phyloP scores from a whole-genome alignment of 2,797 vertebrate species.

The Emys orbicularis region DNA sequence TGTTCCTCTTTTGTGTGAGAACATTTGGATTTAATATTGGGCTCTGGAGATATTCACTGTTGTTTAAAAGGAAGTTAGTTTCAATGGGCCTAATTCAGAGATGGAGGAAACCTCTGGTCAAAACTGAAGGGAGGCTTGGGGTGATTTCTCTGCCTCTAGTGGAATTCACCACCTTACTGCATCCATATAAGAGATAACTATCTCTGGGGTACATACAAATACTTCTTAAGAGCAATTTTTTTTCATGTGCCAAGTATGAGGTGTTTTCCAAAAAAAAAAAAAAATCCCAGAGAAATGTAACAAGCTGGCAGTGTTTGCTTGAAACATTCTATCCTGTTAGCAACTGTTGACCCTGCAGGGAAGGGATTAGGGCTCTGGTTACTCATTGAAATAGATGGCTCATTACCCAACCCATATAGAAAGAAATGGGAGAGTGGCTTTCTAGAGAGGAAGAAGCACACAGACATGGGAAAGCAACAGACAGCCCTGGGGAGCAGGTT shows the following conservation, averaged over 20 bases:
- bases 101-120: not conserved
- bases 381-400: slow-evolving; percentile 49
- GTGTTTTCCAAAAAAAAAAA: slow-evolving; percentile 66
- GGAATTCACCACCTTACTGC: slow-evolving; percentile 22
- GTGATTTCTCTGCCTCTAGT: slow-evolving; percentile 25
- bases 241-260: slow-evolving; percentile 54
- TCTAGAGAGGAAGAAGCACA: slow-evolving; percentile 29
- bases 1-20: slow-evolving; percentile 3
- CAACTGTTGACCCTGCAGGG: slow-evolving; percentile 36
- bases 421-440: not conserved
- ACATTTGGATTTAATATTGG: not conserved
- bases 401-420: not conserved
- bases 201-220: not conserved
- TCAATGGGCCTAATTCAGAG: slow-evolving; percentile 4
- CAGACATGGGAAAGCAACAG: not conserved
- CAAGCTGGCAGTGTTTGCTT: slow-evolving; percentile 50
- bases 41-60: not conserved
- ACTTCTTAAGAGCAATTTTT: not conserved
- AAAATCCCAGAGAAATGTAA: slow-evolving; percentile 41
- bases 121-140: not conserved
- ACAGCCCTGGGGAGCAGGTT: not conserved
- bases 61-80: slow-evolving; percentile 7
- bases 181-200: slow-evolving; percentile 3
- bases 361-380: slow-evolving; percentile 43
- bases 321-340: slow-evolving; percentile 57